These are phyloP conservation scores for Diarsia rubi DNA, from an alignment of 2,888 invertebrate genomes.

Conservation along the genomic window DNA sequence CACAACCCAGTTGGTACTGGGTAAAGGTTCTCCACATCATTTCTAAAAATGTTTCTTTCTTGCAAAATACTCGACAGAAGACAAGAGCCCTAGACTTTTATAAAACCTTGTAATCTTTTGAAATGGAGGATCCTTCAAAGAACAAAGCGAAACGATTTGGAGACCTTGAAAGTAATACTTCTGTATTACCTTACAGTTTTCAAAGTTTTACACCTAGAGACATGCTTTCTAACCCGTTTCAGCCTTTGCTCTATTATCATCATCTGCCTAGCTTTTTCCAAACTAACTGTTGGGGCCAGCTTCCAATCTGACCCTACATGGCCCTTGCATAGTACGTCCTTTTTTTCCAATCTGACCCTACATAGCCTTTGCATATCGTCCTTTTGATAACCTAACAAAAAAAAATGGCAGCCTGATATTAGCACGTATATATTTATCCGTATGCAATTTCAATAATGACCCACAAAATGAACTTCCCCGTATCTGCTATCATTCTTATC, in stretches of 20 bases:
- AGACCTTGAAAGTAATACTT: background rate
- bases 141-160: conserved; percentile 9
- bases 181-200: background rate
- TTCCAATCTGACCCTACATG: background rate
- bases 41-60: background rate
- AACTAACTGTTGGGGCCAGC: background rate
- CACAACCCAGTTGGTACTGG: too few species aligned
- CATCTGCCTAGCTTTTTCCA: background rate
- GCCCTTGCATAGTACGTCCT: too few species aligned
- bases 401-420: background rate
- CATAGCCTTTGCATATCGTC: too few species aligned
- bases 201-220: background rate
- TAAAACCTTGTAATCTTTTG: conserved; percentile 4
- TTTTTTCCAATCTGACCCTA: background rate
- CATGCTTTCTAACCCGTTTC: background rate
- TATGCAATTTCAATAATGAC: conserved; percentile 26
- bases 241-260: background rate
- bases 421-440: too few species aligned
- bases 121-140: background rate
- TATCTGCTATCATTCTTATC: conserved; percentile 25
- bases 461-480: conserved; percentile 14
- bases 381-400: too few species aligned
- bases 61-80: background rate
- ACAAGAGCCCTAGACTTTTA: background rate
- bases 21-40: background rate